Conservation (phyloP, 2,888 invertebrate species). For the Hydriomena furcata region DNA sequence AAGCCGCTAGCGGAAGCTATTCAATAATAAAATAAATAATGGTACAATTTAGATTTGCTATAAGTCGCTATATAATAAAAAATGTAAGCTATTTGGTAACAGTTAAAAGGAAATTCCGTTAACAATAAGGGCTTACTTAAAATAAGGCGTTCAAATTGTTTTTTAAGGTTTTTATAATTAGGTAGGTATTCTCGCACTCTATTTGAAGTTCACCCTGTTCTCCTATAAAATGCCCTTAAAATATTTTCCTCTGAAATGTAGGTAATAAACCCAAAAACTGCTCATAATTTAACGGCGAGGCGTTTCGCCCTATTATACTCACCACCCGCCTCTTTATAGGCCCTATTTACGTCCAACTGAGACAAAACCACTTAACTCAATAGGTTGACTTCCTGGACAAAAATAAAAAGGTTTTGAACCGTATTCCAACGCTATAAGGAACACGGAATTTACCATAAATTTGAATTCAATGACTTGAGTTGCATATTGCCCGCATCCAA, state of each 20-base stretch:
- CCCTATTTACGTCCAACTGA: slow-evolving; percentile 36
- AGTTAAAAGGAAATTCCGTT: no score
- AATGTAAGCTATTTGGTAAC: no score
- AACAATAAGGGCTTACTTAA: no score
- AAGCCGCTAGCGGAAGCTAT: no score
- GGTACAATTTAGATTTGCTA: no score
- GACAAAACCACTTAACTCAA: slow-evolving; percentile 36
- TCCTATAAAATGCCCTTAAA: slow-evolving; percentile 14
- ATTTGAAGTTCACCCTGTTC: background rate
- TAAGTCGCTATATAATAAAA: no score
- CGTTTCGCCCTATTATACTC: slow-evolving; percentile 32
- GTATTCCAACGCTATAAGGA: slow-evolving; percentile 6
- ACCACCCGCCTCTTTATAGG: slow-evolving; percentile 34
- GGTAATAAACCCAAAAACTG: slow-evolving; percentile 38
- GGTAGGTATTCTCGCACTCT: no score
- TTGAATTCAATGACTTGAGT: slow-evolving; percentile 8
- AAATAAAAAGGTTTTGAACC: slow-evolving; percentile 16
- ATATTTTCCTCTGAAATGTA: slow-evolving; percentile 22
- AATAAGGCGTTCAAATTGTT: no score
- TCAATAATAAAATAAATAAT: no score
- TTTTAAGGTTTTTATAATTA: no score
- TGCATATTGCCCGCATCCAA: background rate
- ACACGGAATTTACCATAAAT: no score
- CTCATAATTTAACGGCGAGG: slow-evolving; percentile 37
- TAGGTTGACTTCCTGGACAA: slow-evolving; percentile 21